phyloP scores from a whole-genome alignment of 2,113 vertebrate species.

The Mixornis gularis region DNA sequence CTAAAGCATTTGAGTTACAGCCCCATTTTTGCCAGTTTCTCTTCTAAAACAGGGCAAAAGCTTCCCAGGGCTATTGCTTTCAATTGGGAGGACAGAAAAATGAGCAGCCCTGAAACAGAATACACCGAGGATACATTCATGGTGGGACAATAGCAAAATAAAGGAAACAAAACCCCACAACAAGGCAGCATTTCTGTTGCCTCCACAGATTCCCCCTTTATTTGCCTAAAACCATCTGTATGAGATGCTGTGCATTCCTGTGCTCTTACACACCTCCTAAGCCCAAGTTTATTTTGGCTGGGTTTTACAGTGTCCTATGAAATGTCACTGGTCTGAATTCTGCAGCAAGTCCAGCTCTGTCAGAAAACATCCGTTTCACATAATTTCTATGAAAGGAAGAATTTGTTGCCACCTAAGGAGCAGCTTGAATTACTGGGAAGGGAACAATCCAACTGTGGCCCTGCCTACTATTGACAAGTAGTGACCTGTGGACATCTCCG shows the following conservation, averaged over 20 bases:
- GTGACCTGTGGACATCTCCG: neutral
- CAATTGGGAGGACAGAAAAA: neutral
- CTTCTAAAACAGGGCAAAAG: constrained; percentile 17
- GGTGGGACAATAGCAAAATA: neutral
- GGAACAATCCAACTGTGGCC: neutral
- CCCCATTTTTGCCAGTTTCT: constrained; percentile 23
- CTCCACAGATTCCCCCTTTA: neutral
- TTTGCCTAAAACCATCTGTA: neutral
- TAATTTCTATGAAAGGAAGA: neutral
- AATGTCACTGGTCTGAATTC: neutral
- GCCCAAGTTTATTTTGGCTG: neutral
- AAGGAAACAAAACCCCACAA: neutral
- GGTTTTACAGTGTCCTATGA: neutral
- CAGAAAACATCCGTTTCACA: accelerated
- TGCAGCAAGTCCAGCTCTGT: neutral
- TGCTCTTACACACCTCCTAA: neutral
- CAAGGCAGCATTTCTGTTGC: neutral
- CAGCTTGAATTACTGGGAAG: neutral
- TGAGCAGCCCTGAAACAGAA: neutral
- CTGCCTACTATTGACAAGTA: neutral
- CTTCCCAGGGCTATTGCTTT: constrained; percentile 8
- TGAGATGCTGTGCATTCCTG: neutral
- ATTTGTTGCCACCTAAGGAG: neutral
- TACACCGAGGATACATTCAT: neutral
- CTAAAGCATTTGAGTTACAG: constrained; percentile 39